Evolutionary conservation across 2,888 invertebrate species (phyloP).

Genomic region (Orchesella flavescens): DNA sequence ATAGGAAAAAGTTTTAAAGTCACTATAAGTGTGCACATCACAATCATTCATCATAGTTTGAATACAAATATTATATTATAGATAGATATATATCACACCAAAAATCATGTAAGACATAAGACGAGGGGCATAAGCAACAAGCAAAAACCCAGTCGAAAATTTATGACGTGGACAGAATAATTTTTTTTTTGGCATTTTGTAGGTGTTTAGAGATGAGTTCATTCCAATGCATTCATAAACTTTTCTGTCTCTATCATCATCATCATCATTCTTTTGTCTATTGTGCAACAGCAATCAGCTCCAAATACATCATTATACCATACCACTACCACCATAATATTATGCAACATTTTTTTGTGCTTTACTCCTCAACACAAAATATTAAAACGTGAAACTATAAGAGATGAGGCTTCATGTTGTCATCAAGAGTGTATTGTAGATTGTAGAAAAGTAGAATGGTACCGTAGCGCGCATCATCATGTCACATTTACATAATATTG

Average conservation of each 20-base stretch:
- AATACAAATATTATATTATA: background rate
- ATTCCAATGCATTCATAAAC: slow-evolving; percentile 27
- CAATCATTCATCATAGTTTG: background rate
- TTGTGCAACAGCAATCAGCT: slow-evolving; percentile 1
- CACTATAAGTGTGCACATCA: background rate
- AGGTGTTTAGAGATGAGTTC: slow-evolving; percentile 30
- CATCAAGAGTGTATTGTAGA: too few relatives aligned
- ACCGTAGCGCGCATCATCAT: too few relatives aligned
- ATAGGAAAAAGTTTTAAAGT: too few relatives aligned
- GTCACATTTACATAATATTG: too few relatives aligned
- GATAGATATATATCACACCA: background rate
- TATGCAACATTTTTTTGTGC: background rate
- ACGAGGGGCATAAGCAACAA: background rate
- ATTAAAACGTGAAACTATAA: too few relatives aligned
- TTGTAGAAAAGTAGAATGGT: too few relatives aligned
- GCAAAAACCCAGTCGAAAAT: background rate
- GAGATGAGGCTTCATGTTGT: too few relatives aligned
- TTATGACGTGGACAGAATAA: slow-evolving; percentile 42
- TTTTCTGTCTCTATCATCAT: background rate
- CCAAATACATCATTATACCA: background rate
- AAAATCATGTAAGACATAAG: background rate
- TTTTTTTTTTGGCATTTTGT: slow-evolving; percentile 42
- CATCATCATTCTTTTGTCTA: background rate
- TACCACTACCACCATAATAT: background rate
- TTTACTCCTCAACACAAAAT: background rate